A percentile compares a stretch with the other conserved stretches of the same genome.
Conservation (phyloP, 2,888 invertebrate species). For the Mamestra brassicae region DNA sequence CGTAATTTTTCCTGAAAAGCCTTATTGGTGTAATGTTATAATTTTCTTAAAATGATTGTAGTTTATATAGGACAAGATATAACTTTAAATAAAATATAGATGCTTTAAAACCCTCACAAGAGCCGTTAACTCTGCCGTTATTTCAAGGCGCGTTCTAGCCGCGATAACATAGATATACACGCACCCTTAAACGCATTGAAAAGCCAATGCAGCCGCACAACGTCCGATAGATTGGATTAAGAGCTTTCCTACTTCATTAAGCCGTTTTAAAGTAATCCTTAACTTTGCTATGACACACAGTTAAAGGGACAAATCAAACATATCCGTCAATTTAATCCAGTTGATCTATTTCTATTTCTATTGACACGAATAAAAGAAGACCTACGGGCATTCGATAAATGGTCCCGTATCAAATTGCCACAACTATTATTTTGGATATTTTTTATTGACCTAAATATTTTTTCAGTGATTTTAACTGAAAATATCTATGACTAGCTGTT, state of each 20-base stretch:
- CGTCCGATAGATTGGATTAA: slow-evolving; percentile 52
- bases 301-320: background rate
- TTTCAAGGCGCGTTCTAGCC: background rate
- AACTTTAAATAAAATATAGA: too few species aligned
- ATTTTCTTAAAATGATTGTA: too few species aligned
- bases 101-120: background rate
- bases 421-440: background rate
- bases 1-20: too few species aligned
- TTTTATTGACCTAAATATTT: background rate
- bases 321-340: slow-evolving; percentile 6
- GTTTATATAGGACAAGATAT: too few species aligned
- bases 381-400: background rate
- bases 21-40: too few species aligned
- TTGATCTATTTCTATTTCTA: background rate
- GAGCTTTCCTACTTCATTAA: slow-evolving; percentile 48
- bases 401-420: too few species aligned
- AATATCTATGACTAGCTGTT: too few species aligned
- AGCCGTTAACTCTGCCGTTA: background rate
- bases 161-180: background rate
- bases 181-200: slow-evolving; percentile 18
- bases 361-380: slow-evolving; percentile 3
- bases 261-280: slow-evolving; percentile 32
- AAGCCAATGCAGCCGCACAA: slow-evolving; percentile 45
- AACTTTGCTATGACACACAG: slow-evolving; percentile 3
- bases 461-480: too few species aligned